Evolutionary conservation across 1,140 invertebrate species (phyloP), one percentile per base, ranked within the genome.

Genomic region (Ptiloglossa arizonensis): DNA sequence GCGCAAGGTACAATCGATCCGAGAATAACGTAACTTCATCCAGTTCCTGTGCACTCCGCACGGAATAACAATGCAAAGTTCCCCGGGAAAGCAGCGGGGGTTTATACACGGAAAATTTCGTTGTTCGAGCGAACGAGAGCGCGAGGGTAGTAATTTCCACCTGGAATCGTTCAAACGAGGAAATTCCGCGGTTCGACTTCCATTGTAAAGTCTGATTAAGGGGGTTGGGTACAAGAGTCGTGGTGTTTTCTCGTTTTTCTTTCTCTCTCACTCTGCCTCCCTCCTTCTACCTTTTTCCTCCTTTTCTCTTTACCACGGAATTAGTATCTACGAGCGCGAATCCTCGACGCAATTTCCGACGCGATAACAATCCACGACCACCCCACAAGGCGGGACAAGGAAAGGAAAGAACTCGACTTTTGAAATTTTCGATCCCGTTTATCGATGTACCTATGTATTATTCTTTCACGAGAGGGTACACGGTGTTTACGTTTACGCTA

Each of bases 181-280:
- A 24, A 52, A n/a, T 52, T 22, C 50, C 22, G 50, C 50, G 22
- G 22, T 52, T 52, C 22, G 50, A 24, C 50, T 52, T 24, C n/a
- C 50, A 24, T 24, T 52, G 50, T 52, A 52, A 52, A 52, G 66
- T 52, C n/a, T 15, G 29, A 68, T 68, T 38, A 68, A 52, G 32
- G 6, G 22, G 46, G 48, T 68, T 41, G 19, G 19, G 35, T 32
- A 13, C n/a, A 3, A 66, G n/a, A 2, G 22, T 17, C 22, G 32
- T 4, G 4, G 32, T 13, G 17, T 38, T 27, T 68, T 69, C 41
- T 19, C 41, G 2, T 11, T 11, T 41, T 13, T 41, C 11, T 41
- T 13, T 41, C 11, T 11, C 41, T 41, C 41, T 41, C 41, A 11
- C 11, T 41, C 41, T 41, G 2, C 13, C 41, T 41, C 41, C 13